Evolutionary conservation across 2,113 vertebrate species (phyloP).

Genomic region (Phaethornis superciliosus): DNA sequence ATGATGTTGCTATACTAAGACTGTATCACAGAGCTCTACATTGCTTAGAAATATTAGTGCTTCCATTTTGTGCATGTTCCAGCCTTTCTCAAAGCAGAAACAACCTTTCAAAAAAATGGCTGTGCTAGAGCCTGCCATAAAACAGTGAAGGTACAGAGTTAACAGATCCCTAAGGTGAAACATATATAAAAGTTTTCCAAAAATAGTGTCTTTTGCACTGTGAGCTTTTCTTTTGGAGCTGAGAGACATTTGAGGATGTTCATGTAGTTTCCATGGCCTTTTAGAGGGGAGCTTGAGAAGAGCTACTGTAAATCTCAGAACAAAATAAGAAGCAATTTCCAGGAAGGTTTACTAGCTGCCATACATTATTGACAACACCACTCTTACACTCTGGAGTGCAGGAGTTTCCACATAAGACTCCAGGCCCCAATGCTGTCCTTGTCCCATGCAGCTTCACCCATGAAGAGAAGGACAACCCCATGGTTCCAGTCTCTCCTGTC

Average conservation of each 20-base stretch:
- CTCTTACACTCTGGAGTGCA: neutral
- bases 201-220: neutral
- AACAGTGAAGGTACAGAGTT: conserved; percentile 70
- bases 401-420: neutral
- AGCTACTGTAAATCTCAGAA: neutral
- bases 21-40: neutral
- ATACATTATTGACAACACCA: fast-evolving
- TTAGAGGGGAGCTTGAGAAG: neutral
- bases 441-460: neutral
- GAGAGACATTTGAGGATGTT: neutral
- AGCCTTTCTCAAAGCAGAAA: conserved; percentile 66
- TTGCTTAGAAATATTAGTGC: neutral
- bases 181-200: fast-evolving
- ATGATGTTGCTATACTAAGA: neutral
- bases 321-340: neutral
- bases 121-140: conserved; percentile 78
- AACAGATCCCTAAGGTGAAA: neutral
- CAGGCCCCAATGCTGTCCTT: neutral
- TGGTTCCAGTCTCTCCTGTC: neutral
- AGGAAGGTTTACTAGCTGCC: neutral
- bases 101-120: conserved; percentile 20
- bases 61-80: neutral
- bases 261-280: neutral
- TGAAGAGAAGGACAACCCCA: neutral
- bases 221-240: neutral